A percentile compares a stretch with the other conserved stretches of the same genome.
phyloP scores from a whole-genome alignment of 2,113 vertebrate genomes.

The Pandion haliaetus region DNA sequence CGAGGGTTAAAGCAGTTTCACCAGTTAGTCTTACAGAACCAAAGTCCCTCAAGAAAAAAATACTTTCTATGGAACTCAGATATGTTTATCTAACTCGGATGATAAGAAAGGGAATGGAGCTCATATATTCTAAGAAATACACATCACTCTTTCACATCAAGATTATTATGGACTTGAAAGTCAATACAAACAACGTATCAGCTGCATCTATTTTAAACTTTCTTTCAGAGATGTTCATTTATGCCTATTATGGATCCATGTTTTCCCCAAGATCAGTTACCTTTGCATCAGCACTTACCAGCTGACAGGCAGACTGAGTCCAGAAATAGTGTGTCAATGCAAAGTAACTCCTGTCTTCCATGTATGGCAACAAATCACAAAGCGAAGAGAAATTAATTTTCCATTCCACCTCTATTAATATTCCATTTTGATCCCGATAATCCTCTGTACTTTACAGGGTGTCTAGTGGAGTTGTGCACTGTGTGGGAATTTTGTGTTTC shows the following conservation, averaged over 20 bases:
- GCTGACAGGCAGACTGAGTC: constrained; percentile 37
- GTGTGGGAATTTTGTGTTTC: background rate
- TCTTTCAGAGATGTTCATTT: constrained; percentile 6
- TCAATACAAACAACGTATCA: constrained; percentile 15
- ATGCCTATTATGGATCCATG: background rate
- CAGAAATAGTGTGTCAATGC: constrained; percentile 40
- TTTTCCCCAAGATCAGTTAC: constrained; percentile 60
- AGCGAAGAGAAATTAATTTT: constrained; percentile 59
- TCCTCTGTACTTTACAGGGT: background rate
- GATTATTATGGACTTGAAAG: background rate
- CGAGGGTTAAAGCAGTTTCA: background rate
- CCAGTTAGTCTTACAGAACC: background rate
- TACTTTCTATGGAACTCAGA: background rate
- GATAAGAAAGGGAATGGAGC: background rate
- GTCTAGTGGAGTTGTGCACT: background rate
- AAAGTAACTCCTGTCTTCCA: constrained; percentile 20
- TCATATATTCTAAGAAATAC: background rate
- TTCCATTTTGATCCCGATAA: constrained; percentile 40
- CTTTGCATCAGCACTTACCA: constrained; percentile 64
- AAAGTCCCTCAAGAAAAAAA: background rate
- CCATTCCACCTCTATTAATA: constrained; percentile 59
- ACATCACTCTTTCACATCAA: background rate
- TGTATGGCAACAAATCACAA: constrained; percentile 20
- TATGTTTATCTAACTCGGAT: background rate
- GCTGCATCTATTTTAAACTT: constrained; percentile 54